A percentile compares a stretch with the other conserved stretches of the same genome.
Evolutionary conservation across 2,797 vertebrate species (phyloP).

Genomic region (Notamacropus eugenii): DNA sequence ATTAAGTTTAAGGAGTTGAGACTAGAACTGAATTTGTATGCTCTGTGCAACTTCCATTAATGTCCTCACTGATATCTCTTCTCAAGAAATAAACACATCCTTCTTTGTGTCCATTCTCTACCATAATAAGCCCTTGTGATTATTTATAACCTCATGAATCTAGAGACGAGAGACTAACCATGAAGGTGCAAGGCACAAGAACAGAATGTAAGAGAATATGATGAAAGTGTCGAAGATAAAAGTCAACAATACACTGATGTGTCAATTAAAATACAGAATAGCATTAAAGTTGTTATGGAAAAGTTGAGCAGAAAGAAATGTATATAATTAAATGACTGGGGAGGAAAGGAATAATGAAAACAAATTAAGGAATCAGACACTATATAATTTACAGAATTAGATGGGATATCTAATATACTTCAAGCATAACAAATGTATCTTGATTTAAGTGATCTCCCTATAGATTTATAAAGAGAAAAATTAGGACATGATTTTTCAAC

Average conservation of each 20-base stretch:
- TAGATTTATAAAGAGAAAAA: not conserved
- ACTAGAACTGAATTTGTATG: not conserved
- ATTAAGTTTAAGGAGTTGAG: not conserved
- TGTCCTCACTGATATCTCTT: not conserved
- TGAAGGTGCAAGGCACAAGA: not conserved
- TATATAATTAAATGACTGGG: not conserved
- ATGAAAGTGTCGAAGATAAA: not conserved
- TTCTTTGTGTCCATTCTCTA: not conserved
- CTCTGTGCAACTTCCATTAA: not conserved
- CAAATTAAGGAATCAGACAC: not conserved
- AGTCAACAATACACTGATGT: not conserved
- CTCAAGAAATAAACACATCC: not conserved
- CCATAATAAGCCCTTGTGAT: not conserved
- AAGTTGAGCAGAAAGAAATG: not conserved
- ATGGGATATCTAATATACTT: not conserved
- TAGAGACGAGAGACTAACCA: not conserved
- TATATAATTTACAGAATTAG: not conserved
- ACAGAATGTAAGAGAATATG: not conserved
- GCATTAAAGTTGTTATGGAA: not conserved
- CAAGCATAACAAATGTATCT: not conserved
- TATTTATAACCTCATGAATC: not conserved
- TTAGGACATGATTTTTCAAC: not conserved
- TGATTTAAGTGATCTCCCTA: not conserved
- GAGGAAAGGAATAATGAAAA: not conserved
- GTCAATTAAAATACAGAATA: not conserved